Base-by-base conservation (phyloP, 2,888 invertebrate species). In the Andrena dorsata region DNA sequence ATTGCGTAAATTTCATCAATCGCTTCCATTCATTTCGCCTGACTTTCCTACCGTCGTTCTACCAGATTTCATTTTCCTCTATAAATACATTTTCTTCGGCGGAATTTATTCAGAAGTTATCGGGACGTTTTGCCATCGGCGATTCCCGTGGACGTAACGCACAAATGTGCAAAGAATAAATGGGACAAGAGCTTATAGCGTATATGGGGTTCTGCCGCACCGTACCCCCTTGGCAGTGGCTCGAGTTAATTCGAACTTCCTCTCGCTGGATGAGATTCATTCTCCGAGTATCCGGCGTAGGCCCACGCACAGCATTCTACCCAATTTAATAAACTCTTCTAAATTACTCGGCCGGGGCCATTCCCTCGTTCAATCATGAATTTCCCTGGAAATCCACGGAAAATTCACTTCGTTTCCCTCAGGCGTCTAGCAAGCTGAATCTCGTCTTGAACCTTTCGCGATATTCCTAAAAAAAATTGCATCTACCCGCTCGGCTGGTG, bases 241-340 rank as follows among this genome's bases (percentile, higher is more conserved):
- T 91, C 90, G 88, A 90, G 90, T 90, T 93, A 93, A 93, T 93
- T 93, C 89, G 88, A 92, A 93, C 93, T 93, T 93, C 93, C 93
- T 92, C 91, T 91, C 90, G 90, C 85, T 92, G 92, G 93, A 92
- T 92, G 93, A 93, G 93, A 93, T 93, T 93, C 93, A 93, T 93
- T 93, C 92, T 89, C 90, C 91, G 92, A 92, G 93, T 93, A 93
- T 93, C 93, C 93, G 93, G 93, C 90, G 87, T 87, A 88, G 88
- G 90, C 92, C 93, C 91, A 93, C 93, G 93, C 92, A 92, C 87
- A 91, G 90, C 92, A 92, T 93, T 93, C 92, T 92, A 92, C 90
- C 91, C 92, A 93, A 93, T 93, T 93, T 93, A 93, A 93, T 92
- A 90, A 91, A 92, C 91, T 92, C 92, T 89, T 86, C 88, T 91